Evolutionary conservation across 2,797 vertebrate species (phyloP).

Genomic region (Tangara arthus): DNA sequence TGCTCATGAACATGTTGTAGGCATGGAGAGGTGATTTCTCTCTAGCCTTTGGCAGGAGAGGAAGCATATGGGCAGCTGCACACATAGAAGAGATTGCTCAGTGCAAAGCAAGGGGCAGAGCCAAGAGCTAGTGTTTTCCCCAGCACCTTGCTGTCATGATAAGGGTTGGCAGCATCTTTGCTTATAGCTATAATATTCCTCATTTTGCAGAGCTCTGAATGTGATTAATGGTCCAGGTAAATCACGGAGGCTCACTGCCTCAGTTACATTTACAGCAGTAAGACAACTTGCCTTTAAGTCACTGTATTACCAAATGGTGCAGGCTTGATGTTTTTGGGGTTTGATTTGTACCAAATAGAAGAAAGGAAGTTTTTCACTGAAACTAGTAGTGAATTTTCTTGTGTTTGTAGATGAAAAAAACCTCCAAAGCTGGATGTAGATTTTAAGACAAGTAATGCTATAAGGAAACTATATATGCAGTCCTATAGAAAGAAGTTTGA

Average conservation of each 20-base stretch:
- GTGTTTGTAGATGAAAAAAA: background rate
- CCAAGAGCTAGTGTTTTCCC: background rate
- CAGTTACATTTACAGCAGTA: background rate
- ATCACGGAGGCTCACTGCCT: fast-evolving
- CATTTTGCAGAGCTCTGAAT: background rate
- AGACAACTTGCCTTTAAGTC: background rate
- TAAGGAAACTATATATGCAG: background rate
- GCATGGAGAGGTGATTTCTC: background rate
- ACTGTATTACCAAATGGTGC: background rate
- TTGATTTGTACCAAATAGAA: background rate
- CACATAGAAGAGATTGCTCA: background rate
- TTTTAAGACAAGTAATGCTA: background rate
- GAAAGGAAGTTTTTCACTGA: background rate
- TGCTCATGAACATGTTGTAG: background rate
- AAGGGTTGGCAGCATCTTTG: background rate
- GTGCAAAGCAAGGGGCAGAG: background rate
- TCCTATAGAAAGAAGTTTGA: background rate
- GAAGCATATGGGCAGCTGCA: background rate
- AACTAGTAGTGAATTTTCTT: background rate
- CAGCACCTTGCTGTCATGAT: background rate
- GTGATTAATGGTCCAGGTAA: background rate
- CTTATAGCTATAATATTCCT: background rate
- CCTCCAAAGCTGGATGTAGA: background rate
- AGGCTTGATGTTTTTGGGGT: background rate
- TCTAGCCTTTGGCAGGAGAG: background rate